Base-by-base conservation (phyloP, 2,113 vertebrate species). In the Chauna torquata region DNA sequence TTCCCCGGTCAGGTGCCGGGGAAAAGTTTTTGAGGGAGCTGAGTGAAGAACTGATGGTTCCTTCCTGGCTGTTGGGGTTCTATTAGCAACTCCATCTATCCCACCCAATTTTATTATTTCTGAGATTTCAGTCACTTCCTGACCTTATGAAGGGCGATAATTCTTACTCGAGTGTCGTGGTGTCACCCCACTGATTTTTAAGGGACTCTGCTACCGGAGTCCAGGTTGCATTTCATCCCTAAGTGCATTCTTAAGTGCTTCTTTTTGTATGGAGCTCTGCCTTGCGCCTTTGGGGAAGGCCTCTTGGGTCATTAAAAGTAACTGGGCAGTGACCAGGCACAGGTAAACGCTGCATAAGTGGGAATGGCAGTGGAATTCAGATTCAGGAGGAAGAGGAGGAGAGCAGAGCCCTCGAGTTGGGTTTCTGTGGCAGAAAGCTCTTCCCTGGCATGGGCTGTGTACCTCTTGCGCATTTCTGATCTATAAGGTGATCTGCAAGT, bases 121-220 rank as follows among this genome's bases (percentile, higher is more conserved):
- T 20, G 34, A 70, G 42, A 10, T 57, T 55, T 50, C 62, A 50
- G 11, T 58, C 23, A 14, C 49, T 70, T 50, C 54, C 64, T 36
- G 55, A 25, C 49, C 47, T 69, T 25, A 52, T 4, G 28, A 64
- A 81, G 70, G 62, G 49, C 57, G 69, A 38, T 25, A 58, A 58
- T 65, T 69, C 76, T 45, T 30, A 44, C 22, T 27, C 38, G 42
- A 64, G 34, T 57, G 28, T 27, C 16, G 18, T 28, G 9, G 44
- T 58, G 24, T 28, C 49, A 34, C 69, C 22, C 47, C 49, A 38
- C 5, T 75, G 47, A 34, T 47, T 68, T 66, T 62, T 24, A 90
- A 64, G 55, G 49, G 28, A 50, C 14, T 34, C 11, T 69, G 30
- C 16, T 50, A 11, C 19, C 0, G 1, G 34, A 0, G 0, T n/a